A percentile compares a stretch with the other conserved stretches of the same genome.
Conservation (phyloP, 1,140 invertebrate species). For the Cylas formicarius region DNA sequence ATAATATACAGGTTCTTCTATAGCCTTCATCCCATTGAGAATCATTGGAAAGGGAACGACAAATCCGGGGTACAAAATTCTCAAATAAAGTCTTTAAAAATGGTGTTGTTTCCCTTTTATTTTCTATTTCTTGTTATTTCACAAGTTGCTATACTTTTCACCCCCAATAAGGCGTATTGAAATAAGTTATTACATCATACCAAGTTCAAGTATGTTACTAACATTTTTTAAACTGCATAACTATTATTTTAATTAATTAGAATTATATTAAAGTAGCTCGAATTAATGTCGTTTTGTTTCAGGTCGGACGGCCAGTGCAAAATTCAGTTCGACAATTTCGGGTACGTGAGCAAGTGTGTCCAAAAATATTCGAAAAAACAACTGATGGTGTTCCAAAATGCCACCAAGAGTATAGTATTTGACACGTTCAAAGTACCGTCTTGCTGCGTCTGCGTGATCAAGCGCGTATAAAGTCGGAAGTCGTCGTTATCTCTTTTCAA, state of each 20-base stretch:
- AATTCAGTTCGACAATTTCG: constrained; percentile 11
- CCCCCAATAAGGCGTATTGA: not conserved
- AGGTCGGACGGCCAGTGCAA: not conserved
- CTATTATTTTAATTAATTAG: constrained; percentile 4
- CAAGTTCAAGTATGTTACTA: not conserved
- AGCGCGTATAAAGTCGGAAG: too few species aligned
- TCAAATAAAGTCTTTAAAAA: too few species aligned
- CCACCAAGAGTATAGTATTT: constrained; percentile 15
- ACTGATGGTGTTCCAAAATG: constrained; percentile 23
- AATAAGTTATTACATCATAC: not conserved
- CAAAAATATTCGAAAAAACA: constrained; percentile 21
- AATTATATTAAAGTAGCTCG: not conserved
- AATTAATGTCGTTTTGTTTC: constrained; percentile 9
- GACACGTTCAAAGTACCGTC: constrained; percentile 26
- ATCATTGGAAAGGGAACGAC: too few species aligned
- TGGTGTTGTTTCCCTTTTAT: too few species aligned
- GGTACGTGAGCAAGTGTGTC: constrained; percentile 15
- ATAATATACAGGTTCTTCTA: too few species aligned
- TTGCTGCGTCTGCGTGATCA: constrained; percentile 26
- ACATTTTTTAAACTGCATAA: too few species aligned
- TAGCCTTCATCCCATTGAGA: too few species aligned
- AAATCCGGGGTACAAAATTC: too few species aligned
- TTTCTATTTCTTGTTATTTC: not conserved
- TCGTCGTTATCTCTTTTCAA: too few species aligned
- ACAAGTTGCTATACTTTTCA: not conserved